These are phyloP conservation scores for Vollenhovia emeryi DNA, from an alignment of 1,140 invertebrate genomes.

Conservation along the genomic window DNA sequence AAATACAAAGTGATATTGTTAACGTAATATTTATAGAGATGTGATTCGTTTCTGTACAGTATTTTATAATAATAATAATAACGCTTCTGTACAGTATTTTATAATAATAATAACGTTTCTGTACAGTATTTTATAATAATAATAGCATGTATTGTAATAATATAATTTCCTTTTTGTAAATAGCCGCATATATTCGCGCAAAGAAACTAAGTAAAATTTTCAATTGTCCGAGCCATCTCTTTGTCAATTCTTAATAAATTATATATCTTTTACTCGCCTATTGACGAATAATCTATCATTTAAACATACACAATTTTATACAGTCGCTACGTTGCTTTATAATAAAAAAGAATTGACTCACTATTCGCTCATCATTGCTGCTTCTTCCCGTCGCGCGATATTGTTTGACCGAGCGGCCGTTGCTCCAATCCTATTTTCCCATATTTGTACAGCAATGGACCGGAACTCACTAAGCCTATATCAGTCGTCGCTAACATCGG, in stretches of 20 bases:
- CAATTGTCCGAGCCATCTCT: neutral
- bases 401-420: neutral
- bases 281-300: neutral
- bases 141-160: neutral
- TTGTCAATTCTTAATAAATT: constrained; percentile 17
- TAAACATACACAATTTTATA: neutral
- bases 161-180: constrained; percentile 9
- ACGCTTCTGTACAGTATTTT: constrained; percentile 1
- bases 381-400: too few species aligned
- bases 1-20: constrained; percentile 5
- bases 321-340: neutral
- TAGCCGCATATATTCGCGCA: neutral
- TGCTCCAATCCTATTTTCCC: neutral
- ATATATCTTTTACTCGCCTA: neutral
- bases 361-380: neutral
- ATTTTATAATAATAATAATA: constrained; percentile 21
- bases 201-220: neutral
- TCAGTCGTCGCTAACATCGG: neutral
- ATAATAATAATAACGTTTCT: constrained; percentile 11
- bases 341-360: constrained; percentile 4
- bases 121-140: constrained; percentile 11
- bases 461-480: neutral
- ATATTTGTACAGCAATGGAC: neutral
- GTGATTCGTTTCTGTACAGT: neutral
- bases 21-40: constrained; percentile 9